phyloP scores from a whole-genome alignment of 2,113 vertebrate genomes.

The Prinia subflava region DNA sequence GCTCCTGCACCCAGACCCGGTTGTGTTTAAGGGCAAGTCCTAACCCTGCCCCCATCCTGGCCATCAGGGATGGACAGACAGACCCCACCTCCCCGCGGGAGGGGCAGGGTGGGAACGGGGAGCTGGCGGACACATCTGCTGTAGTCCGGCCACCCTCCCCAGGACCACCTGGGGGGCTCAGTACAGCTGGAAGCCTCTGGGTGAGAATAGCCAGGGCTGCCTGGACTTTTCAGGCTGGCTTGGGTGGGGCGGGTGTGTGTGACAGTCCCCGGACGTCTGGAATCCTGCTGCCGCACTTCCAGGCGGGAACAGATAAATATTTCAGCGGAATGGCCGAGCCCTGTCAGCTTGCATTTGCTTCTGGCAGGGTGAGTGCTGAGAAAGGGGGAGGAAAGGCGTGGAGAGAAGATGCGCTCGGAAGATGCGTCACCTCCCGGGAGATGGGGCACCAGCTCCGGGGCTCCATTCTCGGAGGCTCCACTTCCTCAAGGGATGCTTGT shows the following conservation, averaged over 20 bases:
- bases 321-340: background rate
- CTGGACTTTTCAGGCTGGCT: background rate
- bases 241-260: background rate
- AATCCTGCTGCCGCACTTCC: background rate
- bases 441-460: background rate
- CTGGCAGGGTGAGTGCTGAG: background rate
- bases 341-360: slow-evolving; percentile 40
- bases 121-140: background rate
- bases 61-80: no score
- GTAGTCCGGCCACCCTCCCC: background rate
- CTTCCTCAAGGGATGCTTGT: background rate
- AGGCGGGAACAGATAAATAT: slow-evolving; percentile 20
- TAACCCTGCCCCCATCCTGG: background rate
- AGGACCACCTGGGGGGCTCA: background rate
- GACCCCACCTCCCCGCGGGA: background rate
- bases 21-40: background rate
- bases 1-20: background rate
- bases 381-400: background rate
- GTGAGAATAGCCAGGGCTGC: background rate
- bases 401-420: background rate
- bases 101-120: background rate
- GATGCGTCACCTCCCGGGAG: background rate
- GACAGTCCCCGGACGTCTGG: background rate
- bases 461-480: background rate
- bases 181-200: accelerated